phyloP scores from a whole-genome alignment of 2,113 vertebrate genomes.

The Phrynosoma platyrhinos region DNA sequence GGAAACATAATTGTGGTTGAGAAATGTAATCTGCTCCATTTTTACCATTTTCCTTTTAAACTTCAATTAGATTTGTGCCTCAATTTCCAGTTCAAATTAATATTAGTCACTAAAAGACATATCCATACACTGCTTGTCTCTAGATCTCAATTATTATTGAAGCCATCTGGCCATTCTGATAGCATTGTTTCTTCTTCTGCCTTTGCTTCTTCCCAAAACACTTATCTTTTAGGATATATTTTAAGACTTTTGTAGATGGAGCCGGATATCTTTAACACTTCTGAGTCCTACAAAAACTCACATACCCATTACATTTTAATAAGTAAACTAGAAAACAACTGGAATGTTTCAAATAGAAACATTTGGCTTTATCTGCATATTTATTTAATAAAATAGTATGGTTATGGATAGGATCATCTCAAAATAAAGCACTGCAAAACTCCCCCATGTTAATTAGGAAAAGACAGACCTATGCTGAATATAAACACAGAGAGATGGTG shows the following conservation, averaged over 20 bases:
- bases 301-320: slow-evolving; percentile 14
- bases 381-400: slow-evolving; percentile 32
- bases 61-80: slow-evolving; percentile 56
- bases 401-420: slow-evolving; percentile 30
- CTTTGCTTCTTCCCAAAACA: slow-evolving; percentile 63
- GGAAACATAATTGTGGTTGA: slow-evolving; percentile 21
- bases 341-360: slow-evolving; percentile 20
- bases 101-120: slow-evolving; percentile 66
- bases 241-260: slow-evolving; percentile 59
- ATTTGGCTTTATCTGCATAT: not conserved
- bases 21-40: slow-evolving; percentile 52
- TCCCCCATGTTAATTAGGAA: not conserved
- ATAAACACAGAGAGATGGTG: slow-evolving; percentile 32
- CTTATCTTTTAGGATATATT: slow-evolving; percentile 54
- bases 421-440: slow-evolving; percentile 31
- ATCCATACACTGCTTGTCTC: slow-evolving; percentile 68
- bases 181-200: slow-evolving; percentile 65
- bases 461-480: slow-evolving; percentile 48
- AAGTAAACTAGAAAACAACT: slow-evolving; percentile 11
- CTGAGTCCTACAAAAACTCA: slow-evolving; percentile 13
- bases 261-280: slow-evolving; percentile 52
- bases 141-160: slow-evolving; percentile 58
- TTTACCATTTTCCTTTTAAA: slow-evolving; percentile 63
- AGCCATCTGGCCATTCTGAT: slow-evolving; percentile 69
- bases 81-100: slow-evolving; percentile 60